Base-by-base conservation (phyloP, 2,797 vertebrate genomes). In the Limnodromus scolopaceus region DNA sequence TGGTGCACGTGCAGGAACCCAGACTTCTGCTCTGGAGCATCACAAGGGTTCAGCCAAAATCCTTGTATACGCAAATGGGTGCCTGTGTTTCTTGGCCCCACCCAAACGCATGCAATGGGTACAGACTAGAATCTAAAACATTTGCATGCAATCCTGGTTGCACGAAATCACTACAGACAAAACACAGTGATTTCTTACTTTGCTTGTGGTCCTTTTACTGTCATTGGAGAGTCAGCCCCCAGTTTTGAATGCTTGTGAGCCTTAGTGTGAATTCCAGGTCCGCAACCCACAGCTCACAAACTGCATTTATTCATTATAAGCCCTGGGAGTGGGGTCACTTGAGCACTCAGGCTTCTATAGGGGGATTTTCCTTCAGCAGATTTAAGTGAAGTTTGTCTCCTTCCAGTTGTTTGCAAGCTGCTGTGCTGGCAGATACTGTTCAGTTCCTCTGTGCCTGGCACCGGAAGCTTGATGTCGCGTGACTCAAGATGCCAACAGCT, bases 391-490 rank as follows among this genome's bases (percentile, higher is more conserved):
- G 63, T 77, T 94, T 94, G 36, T 85, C 45, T 94, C 89, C 81
- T 96, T 95, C 69, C 71, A 85, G 92, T 65, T 60, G 89, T 80
- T 85, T 78, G 91, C 57, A 91, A 89, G 93, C 89, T 92, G 88
- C 86, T 76, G 46, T 46, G 72, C 58, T 89, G 88, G 77, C 69
- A 74, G 78, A 43, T 16, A 60, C 4, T 83, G 75, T 45, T 78
- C 83, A 86, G 65, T 48, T 80, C 64, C 71, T 89, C 87, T 80
- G 66, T 58, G 70, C 86, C 77, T 89, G 78, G 36, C 84, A 71
- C 19, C 15, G n/a, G 89, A 68, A 92, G 75, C 68, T 85, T 39
- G 60, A 9, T 0, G 0, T 60, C 0, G 2, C 2, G 7, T 70
- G 60, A 78, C 70, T 84, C 24, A 27, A 87, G 89, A 74, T 89